Evolutionary conservation across 1,140 invertebrate genomes (phyloP).

Genomic region (Drosophila murphyi): DNA sequence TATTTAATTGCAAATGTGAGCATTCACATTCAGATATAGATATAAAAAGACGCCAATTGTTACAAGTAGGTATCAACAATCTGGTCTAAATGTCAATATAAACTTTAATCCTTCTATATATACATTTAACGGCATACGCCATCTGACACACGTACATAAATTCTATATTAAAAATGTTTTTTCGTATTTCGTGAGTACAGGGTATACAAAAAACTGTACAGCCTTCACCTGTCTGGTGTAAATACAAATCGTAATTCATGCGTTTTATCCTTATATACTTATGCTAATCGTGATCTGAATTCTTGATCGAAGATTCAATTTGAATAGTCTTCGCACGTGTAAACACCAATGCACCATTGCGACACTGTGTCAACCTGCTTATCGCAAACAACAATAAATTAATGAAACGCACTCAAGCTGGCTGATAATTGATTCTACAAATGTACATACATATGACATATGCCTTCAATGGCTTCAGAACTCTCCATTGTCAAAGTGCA

Average conservation of each 20-base stretch:
- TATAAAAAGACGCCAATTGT: no score
- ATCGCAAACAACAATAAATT: background rate
- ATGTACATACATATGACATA: background rate
- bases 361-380: constrained; percentile 1
- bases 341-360: background rate
- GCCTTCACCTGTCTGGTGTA: background rate
- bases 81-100: no score
- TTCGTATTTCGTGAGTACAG: background rate
- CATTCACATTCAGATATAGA: no score
- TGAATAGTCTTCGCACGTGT: background rate
- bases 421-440: constrained; percentile 12
- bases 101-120: no score
- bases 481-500: constrained; percentile 19
- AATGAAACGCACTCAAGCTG: constrained; percentile 4
- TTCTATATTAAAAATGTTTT: no score
- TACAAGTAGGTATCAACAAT: no score
- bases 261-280: background rate
- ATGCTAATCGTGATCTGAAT: constrained; percentile 2
- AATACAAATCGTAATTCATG: background rate
- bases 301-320: background rate
- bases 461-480: background rate
- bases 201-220: background rate
- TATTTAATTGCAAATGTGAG: no score
- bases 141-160: no score
- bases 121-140: no score